Conservation (phyloP, 2,888 invertebrate genomes). For the Cryptosula pallasiana region DNA sequence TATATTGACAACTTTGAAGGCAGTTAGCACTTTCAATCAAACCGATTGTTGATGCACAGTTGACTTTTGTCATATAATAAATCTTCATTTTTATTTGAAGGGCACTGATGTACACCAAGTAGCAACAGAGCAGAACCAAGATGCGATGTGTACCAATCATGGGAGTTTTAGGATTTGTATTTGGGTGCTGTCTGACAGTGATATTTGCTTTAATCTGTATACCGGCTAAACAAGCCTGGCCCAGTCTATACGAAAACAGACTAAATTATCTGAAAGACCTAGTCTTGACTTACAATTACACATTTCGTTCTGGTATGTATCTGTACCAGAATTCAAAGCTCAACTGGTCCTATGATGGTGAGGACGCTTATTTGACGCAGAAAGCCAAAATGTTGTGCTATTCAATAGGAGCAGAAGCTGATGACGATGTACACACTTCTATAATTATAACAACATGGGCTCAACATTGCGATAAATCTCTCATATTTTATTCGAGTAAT, state of each 20-base stretch:
- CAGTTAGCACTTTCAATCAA: too few relatives aligned
- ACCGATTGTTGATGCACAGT: too few relatives aligned
- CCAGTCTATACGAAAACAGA: not conserved
- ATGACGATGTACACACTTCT: not conserved
- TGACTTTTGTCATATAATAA: too few relatives aligned
- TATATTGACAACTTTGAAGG: too few relatives aligned
- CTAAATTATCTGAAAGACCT: constrained; percentile 8
- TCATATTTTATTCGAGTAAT: not conserved
- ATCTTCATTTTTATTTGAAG: too few relatives aligned
- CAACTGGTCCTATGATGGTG: not conserved
- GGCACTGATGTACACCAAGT: too few relatives aligned
- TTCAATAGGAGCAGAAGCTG: constrained; percentile 14
- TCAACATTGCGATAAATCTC: not conserved
- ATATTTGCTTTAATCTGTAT: not conserved
- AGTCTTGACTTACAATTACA: not conserved
- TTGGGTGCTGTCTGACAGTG: constrained; percentile 5
- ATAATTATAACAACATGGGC: not conserved
- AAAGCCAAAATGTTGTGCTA: constrained; percentile 9
- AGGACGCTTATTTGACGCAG: not conserved
- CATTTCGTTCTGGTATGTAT: not conserved
- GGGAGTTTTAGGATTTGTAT: not conserved
- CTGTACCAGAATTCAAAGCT: not conserved
- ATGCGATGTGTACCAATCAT: not conserved
- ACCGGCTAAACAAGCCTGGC: not conserved
- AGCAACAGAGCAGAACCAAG: not conserved